Conservation (phyloP, 2,113 vertebrate genomes). For the Brevimyrus niger region DNA sequence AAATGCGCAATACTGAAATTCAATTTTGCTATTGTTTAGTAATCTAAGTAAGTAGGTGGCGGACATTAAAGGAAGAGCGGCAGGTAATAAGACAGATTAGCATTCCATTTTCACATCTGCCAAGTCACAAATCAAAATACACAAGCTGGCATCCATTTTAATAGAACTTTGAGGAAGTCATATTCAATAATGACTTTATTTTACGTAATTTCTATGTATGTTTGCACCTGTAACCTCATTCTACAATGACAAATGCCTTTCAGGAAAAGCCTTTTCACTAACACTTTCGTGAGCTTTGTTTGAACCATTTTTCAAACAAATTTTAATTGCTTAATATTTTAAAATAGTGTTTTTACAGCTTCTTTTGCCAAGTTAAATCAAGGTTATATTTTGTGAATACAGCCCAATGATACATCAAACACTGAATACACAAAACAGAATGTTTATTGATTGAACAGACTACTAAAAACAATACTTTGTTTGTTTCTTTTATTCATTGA, state of each 20-base stretch:
- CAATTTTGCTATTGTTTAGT: conserved; percentile 60
- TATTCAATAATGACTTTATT: neutral
- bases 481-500: neutral
- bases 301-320: neutral
- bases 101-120: conserved; percentile 12
- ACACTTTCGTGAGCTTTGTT: neutral
- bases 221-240: neutral
- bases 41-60: conserved; percentile 34
- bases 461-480: neutral
- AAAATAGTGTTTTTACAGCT: neutral
- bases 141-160: neutral
- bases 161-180: neutral
- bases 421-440: neutral
- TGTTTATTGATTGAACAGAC: neutral
- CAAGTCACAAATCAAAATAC: neutral
- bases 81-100: conserved; percentile 6
- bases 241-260: neutral
- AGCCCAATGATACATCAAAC: neutral
- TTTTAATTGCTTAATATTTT: neutral
- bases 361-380: neutral
- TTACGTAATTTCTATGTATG: neutral
- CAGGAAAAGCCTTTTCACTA: neutral
- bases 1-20: conserved; percentile 54
- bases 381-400: neutral
- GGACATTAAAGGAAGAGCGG: neutral